Percentiles rank a stretch among this genome's conserved stretches.
These are phyloP conservation scores for Squalus acanthias DNA, from an alignment of 2,797 vertebrate genomes.

Conservation along the genomic window DNA sequence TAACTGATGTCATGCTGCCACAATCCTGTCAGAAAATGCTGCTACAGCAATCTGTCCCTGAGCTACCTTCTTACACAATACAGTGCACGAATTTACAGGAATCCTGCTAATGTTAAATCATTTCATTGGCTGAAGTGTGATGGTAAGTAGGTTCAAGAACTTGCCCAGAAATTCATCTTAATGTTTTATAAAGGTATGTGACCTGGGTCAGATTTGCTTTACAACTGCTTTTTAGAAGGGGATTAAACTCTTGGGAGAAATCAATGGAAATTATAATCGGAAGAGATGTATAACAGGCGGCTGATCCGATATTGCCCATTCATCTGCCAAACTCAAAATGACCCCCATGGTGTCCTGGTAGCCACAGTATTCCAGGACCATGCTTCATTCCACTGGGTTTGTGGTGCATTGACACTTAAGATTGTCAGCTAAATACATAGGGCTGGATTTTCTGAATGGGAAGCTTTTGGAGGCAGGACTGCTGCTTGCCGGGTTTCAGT, in stretches of 20 bases:
- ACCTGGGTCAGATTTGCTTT: background rate
- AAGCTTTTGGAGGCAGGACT: no score
- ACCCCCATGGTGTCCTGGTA: background rate
- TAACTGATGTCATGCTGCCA: background rate
- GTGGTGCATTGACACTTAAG: background rate
- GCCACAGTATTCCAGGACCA: background rate
- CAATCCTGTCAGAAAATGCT: slow-evolving; percentile 1
- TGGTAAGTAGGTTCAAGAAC: background rate
- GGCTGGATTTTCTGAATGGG: no score
- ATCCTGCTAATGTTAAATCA: background rate
- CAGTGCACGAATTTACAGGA: background rate
- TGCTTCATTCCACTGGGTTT: background rate
- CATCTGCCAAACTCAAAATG: background rate
- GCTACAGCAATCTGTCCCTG: background rate
- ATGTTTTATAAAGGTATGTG: background rate
- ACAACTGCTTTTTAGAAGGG: background rate
- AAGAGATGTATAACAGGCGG: background rate
- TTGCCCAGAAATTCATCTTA: background rate
- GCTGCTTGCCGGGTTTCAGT: no score
- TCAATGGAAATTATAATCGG: background rate
- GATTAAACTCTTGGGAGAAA: background rate
- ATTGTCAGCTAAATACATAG: background rate
- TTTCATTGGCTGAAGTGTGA: background rate
- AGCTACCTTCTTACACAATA: background rate
- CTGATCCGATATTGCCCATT: background rate